A percentile compares a stretch with the other conserved stretches of the same genome.
phyloP scores from a whole-genome alignment of 2,113 vertebrate species.

The Dicaeum eximium region DNA sequence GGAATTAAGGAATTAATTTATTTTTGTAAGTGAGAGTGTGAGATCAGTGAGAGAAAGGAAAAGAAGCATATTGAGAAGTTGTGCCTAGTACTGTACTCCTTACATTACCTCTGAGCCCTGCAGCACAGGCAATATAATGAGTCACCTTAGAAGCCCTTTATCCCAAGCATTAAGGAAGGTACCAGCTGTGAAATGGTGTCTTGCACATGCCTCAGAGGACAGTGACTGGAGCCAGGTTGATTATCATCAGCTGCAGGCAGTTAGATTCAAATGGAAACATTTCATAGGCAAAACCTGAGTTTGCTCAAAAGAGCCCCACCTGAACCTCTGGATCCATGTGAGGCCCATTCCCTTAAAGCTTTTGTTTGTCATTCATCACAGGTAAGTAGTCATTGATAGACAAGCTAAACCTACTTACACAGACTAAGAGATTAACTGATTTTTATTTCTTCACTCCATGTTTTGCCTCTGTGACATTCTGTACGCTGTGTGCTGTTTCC shows the following conservation, averaged over 20 bases:
- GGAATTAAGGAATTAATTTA: background rate
- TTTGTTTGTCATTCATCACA: background rate
- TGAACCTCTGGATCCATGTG: background rate
- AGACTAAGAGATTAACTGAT: conserved; percentile 48
- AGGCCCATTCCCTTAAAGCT: background rate
- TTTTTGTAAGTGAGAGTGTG: background rate
- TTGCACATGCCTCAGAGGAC: background rate
- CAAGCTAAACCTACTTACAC: background rate
- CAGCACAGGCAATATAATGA: background rate
- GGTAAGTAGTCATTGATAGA: conserved; percentile 31
- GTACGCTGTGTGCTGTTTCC: conserved; percentile 51
- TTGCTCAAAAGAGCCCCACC: background rate
- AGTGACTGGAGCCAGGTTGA: background rate
- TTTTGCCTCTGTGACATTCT: conserved; percentile 65
- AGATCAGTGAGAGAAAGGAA: background rate
- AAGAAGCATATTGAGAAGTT: background rate
- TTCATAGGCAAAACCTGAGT: background rate
- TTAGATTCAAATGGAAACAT: background rate
- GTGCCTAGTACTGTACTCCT: background rate
- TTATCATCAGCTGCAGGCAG: background rate
- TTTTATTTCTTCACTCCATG: conserved; percentile 62
- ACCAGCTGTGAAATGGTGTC: background rate
- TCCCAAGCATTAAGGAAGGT: background rate
- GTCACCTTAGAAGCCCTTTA: background rate
- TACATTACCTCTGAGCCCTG: background rate